Evolutionary conservation across 2,113 vertebrate genomes (phyloP).

Genomic region (Platanista minor): DNA sequence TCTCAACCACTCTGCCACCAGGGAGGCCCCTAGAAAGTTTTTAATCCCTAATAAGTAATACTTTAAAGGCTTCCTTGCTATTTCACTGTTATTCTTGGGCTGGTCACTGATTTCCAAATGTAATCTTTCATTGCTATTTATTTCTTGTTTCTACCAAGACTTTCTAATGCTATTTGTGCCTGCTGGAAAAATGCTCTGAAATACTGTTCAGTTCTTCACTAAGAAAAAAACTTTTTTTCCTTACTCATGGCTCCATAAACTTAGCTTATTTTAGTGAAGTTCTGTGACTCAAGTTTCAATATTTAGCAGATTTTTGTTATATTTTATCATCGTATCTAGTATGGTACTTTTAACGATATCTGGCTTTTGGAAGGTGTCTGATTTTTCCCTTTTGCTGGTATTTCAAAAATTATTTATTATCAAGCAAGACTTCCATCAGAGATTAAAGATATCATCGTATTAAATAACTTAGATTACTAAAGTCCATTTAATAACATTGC

Average conservation of each 20-base stretch:
- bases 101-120: not conserved
- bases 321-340: not conserved
- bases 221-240: not conserved
- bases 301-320: not conserved
- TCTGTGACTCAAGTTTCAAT: not conserved
- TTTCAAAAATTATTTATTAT: not conserved
- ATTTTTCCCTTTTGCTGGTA: not conserved
- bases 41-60: not conserved
- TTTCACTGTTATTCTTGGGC: not conserved
- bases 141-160: not conserved
- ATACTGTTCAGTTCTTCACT: not conserved
- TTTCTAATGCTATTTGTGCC: not conserved
- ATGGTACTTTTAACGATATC: not conserved
- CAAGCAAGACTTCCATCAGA: not conserved
- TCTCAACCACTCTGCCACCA: no score
- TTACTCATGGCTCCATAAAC: not conserved
- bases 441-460: not conserved
- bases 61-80: not conserved
- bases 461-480: not conserved
- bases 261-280: not conserved
- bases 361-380: not conserved
- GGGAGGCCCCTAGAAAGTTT: no score
- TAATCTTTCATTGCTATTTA: not conserved
- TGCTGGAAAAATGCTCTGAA: not conserved
- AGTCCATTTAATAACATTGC: not conserved